Conservation (phyloP, 2,797 vertebrate species). For the Falco concolor region DNA sequence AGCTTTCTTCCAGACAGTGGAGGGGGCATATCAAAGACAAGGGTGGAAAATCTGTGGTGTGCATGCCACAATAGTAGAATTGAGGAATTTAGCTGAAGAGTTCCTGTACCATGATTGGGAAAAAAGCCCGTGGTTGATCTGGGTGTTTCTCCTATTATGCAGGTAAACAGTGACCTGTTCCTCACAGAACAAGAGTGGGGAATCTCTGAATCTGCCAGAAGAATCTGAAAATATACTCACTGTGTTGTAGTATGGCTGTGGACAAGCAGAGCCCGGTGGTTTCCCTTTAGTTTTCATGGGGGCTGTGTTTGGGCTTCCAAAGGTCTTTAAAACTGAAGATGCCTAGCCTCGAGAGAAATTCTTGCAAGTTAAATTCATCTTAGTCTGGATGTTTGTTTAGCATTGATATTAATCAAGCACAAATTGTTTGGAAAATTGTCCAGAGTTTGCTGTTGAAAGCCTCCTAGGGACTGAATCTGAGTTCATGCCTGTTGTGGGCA, state of each 20-base stretch:
- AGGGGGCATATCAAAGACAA: neutral
- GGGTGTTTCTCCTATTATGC: neutral
- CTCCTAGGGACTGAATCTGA: neutral
- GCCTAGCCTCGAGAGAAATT: neutral
- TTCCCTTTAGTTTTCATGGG: neutral
- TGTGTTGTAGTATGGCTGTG: neutral
- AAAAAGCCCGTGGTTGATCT: neutral
- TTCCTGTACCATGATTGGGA: neutral
- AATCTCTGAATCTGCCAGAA: neutral
- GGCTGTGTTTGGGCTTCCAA: neutral
- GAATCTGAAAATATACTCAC: neutral
- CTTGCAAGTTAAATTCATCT: neutral
- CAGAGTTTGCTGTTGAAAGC: neutral
- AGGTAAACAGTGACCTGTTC: neutral
- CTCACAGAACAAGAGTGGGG: neutral
- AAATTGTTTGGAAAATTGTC: constrained; percentile 6
- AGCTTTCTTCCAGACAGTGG: neutral
- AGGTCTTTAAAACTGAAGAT: neutral
- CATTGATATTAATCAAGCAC: neutral
- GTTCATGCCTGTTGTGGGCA: neutral
- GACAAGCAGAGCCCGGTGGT: neutral
- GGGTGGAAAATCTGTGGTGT: neutral
- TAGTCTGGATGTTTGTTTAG: neutral
- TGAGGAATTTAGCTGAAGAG: neutral
- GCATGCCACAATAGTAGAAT: neutral